Evolutionary conservation across 2,113 vertebrate genomes (phyloP).

Genomic region (Uria lomvia): DNA sequence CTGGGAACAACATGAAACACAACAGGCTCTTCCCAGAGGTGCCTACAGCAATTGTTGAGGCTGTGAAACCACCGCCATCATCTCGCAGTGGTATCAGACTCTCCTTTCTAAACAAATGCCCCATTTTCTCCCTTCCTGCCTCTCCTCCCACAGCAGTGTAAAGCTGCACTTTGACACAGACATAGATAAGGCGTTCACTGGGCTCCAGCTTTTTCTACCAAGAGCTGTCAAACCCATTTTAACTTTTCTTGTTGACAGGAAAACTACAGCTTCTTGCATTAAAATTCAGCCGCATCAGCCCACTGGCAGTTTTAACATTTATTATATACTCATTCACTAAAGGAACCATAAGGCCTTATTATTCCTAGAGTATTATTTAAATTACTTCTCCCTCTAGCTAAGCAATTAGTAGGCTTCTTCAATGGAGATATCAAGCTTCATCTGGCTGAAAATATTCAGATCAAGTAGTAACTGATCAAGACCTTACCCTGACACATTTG

Average conservation of each 20-base stretch:
- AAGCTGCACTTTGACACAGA: neutral
- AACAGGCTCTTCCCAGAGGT: neutral
- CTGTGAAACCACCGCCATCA: neutral
- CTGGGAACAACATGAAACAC: accelerated
- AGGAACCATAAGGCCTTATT: neutral
- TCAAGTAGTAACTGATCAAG: neutral
- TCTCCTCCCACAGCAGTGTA: neutral
- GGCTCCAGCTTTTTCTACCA: neutral
- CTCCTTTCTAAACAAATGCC: neutral
- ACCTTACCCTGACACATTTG: neutral
- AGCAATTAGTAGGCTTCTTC: neutral
- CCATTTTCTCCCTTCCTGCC: neutral
- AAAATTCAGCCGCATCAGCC: neutral
- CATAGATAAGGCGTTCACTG: neutral
- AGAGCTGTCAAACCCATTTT: neutral
- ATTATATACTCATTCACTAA: neutral
- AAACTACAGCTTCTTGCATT: neutral
- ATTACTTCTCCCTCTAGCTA: neutral
- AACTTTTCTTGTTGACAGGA: neutral
- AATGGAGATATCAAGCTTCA: neutral
- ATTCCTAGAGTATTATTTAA: neutral
- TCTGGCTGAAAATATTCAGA: neutral
- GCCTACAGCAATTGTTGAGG: neutral
- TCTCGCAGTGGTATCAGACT: neutral
- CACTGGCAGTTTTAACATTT: neutral